Evolutionary conservation across 1,140 invertebrate species (phyloP).

Genomic region (Samia ricini): DNA sequence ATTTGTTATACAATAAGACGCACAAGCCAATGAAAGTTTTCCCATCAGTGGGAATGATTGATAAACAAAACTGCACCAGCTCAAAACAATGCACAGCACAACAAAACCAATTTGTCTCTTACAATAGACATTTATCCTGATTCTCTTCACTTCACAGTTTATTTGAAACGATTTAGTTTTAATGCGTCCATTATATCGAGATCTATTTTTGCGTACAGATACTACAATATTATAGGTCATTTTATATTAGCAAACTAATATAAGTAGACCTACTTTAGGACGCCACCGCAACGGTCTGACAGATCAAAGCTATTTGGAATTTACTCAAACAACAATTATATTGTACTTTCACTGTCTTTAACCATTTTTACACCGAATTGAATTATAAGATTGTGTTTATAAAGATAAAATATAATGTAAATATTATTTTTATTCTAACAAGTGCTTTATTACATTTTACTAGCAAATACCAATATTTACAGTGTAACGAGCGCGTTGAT

Average conservation of each 20-base stretch:
- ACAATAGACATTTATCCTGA: neutral
- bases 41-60: too few species aligned
- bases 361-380: constrained; percentile 2
- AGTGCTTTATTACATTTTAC: neutral
- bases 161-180: neutral
- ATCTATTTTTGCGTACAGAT: neutral
- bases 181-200: neutral
- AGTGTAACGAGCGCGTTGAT: neutral
- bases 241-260: neutral
- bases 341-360: constrained; percentile 6
- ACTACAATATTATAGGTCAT: neutral
- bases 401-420: neutral
- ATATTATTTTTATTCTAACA: neutral
- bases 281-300: neutral
- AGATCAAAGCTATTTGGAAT: neutral
- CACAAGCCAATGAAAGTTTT: too few species aligned
- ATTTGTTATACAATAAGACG: too few species aligned
- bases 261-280: neutral
- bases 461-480: neutral
- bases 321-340: constrained; percentile 1
- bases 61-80: neutral
- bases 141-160: neutral
- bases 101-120: neutral
- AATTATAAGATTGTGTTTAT: constrained; percentile 2
- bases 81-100: neutral